These are phyloP conservation scores for Crotalus adamanteus DNA, from an alignment of 2,797 vertebrate species.

Conservation along the genomic window DNA sequence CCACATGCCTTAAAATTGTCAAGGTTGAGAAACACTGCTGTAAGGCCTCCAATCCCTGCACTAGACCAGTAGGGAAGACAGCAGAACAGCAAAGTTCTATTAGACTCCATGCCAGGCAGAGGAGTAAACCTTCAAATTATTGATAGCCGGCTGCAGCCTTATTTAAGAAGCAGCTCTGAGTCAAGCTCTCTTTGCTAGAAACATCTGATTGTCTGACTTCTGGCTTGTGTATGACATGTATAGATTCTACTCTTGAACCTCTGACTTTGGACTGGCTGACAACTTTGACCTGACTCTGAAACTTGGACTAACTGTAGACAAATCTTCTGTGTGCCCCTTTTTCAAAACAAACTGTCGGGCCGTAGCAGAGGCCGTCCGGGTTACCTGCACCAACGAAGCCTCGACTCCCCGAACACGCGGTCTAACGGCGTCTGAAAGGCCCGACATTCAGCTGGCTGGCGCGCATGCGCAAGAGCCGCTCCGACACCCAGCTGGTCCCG, in stretches of 20 bases:
- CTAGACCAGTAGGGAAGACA: not conserved
- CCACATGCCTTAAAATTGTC: no score
- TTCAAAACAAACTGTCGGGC: not conserved
- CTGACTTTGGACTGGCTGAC: not conserved
- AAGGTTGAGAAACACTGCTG: no score
- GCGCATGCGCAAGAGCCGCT: no score
- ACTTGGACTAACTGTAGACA: not conserved
- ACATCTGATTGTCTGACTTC: not conserved
- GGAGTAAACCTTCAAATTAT: not conserved
- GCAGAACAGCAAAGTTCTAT: not conserved
- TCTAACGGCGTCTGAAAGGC: no score
- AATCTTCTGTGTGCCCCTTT: not conserved
- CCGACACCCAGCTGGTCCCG: no score
- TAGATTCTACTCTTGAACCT: not conserved
- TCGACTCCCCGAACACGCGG: no score
- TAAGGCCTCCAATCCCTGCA: no score
- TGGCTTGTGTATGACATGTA: not conserved
- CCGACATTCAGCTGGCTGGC: no score
- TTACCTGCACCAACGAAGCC: no score
- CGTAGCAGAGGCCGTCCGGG: no score
- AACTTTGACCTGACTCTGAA: not conserved
- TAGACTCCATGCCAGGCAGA: not conserved
- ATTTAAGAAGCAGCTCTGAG: not conserved
- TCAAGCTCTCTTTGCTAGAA: not conserved
- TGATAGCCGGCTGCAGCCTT: not conserved